Base-by-base conservation (phyloP, 2,888 invertebrate genomes). In the Neocrepidodera transversa region DNA sequence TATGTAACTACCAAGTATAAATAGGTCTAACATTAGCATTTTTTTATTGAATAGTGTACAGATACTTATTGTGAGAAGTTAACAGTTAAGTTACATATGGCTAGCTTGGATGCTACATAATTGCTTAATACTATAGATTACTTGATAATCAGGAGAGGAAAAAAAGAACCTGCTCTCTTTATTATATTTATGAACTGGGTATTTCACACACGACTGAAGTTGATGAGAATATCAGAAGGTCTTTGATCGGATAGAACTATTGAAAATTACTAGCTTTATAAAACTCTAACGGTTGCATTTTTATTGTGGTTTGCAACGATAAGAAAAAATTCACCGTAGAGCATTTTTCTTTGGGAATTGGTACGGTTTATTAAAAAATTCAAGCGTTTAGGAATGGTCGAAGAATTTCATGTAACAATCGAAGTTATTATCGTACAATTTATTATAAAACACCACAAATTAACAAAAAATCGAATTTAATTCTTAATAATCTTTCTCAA, bases 181-280 rank as follows among this genome's bases (percentile, higher is more conserved):
- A 58, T 62, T 58, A 60, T 48, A 51, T 58, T 58, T 58, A 58
- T 58, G 55, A 55, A 53, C 35, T 26, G 54, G 45, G 45, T 50
- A 60, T 65, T 68, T 67, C 68, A 65, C 66, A 68, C 66, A 65
- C 61, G 64, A 65, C 45, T 60, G 62, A 55, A 40, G 60, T 60
- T 64, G 65, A 63, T 58, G 63, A 36, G 60, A 65, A 58, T 50
- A 56, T 54, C 55, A 58, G 49, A 65, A 67, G 67, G 67, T 67
- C 67, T 67, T 66, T 64, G 66, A 66, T 66, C 66, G 52, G 42
- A 61, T 40, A 13, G 43, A 60, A 56, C 57, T 58, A 61, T 61
- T 58, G 61, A 47, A 61, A 58, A 61, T 61, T 58, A 50, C 38
- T 42, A 57, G 48, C 48, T 61, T 61, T 45, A 61, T 52, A 36